Conservation (phyloP, 2,888 invertebrate species). For the Epistrophe grossulariae region DNA sequence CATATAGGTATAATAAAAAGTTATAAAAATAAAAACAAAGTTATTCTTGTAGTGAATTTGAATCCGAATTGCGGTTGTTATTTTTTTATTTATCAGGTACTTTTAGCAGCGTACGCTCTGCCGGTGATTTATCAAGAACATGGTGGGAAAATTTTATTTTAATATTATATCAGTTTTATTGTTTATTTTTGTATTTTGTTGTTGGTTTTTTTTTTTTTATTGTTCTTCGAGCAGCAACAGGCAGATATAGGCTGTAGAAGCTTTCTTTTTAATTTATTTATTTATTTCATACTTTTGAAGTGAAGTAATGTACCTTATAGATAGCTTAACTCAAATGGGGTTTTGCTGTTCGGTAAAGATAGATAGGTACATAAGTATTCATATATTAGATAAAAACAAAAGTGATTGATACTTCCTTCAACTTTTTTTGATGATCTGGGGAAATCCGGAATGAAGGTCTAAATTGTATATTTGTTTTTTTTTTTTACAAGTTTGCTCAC, state of each 20-base stretch:
- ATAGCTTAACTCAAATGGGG: neutral
- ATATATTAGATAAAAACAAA: neutral
- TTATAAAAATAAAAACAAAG: conserved; percentile 1
- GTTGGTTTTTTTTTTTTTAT: conserved; percentile 23
- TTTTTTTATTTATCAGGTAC: conserved; percentile 28
- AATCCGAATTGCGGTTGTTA: neutral
- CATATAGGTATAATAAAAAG: conserved; percentile 8
- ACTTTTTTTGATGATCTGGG: conserved; percentile 16
- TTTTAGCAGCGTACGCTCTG: conserved; percentile 19
- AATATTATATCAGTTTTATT: neutral
- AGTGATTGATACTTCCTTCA: conserved; percentile 27
- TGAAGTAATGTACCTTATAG: neutral
- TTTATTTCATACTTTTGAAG: neutral
- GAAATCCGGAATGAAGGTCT: conserved; percentile 27
- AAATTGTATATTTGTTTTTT: conserved; percentile 5
- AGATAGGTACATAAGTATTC: neutral
- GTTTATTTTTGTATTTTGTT: conserved; percentile 1
- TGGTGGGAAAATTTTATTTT: neutral
- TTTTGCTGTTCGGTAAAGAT: neutral
- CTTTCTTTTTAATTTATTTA: neutral
- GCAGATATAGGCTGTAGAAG: neutral
- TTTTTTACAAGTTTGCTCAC: neutral
- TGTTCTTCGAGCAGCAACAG: neutral
- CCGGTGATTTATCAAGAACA: conserved; percentile 33
- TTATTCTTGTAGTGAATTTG: conserved; percentile 5